A percentile compares a stretch with the other conserved stretches of the same genome.
Conservation (phyloP, 30 jellyfish, hydroid and myxozoan species). For the Aurelia aurita complex sp. Pacific region DNA sequence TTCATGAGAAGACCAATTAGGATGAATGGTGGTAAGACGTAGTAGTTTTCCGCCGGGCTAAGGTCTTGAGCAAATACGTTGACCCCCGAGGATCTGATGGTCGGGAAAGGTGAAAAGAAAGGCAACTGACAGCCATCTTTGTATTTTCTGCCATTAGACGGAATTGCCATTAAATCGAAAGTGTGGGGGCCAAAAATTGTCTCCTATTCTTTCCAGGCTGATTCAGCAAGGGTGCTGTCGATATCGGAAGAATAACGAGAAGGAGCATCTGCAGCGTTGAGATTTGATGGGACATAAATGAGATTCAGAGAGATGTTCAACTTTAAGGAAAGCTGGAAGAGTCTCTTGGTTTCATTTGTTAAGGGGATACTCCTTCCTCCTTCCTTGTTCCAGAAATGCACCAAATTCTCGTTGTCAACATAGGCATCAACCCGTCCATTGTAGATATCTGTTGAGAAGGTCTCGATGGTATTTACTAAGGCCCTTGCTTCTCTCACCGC, state of each 20-base stretch:
- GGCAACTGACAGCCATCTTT: not conserved
- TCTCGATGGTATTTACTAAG: not conserved
- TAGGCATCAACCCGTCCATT: not conserved
- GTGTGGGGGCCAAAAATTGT: constrained; percentile 1
- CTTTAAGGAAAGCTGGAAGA: not conserved
- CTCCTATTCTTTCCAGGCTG: not conserved
- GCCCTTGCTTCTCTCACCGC: too few relatives aligned
- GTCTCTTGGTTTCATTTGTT: not conserved
- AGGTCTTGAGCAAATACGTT: not conserved
- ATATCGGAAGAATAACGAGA: not conserved
- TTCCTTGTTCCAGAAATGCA: not conserved
- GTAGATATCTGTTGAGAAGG: not conserved
- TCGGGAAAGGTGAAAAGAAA: not conserved
- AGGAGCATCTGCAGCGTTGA: not conserved
- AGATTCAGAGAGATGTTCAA: not conserved
- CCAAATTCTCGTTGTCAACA: constrained; percentile 6
- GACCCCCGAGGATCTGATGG: not conserved
- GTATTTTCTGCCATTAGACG: not conserved
- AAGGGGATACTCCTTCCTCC: constrained; percentile 1
- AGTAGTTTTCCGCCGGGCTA: not conserved
- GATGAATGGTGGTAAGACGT: not conserved
- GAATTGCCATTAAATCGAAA: too few relatives aligned
- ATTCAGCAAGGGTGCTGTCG: constrained; percentile 1
- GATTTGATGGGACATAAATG: not conserved
- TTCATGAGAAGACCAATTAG: not conserved